phyloP scores from a whole-genome alignment of 1,140 invertebrate species.

The Drosophila biarmipes region DNA sequence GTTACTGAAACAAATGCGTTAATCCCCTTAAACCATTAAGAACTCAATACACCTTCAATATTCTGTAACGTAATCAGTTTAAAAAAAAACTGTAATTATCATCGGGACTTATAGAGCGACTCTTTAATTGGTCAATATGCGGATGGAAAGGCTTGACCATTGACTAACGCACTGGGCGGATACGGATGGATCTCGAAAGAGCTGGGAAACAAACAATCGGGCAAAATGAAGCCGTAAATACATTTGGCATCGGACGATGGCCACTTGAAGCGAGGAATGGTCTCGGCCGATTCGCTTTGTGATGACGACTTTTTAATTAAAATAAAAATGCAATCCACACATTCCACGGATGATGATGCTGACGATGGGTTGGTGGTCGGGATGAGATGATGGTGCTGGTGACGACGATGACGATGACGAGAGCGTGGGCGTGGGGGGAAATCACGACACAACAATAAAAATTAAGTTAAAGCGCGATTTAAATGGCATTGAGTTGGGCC shows the following conservation, averaged over 20 bases:
- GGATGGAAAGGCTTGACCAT: conserved; percentile 1
- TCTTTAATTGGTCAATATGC: conserved; percentile 33
- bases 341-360: conserved; percentile 28
- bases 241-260: conserved; percentile 74
- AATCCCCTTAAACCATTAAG: not conserved
- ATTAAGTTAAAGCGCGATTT: conserved; percentile 74
- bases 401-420: not conserved
- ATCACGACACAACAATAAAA: conserved; percentile 77
- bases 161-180: conserved; percentile 22
- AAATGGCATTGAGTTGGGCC: conserved; percentile 51
- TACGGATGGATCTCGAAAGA: conserved; percentile 41
- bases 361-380: conserved; percentile 13
- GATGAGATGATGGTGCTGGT: conserved; percentile 9
- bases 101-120: conserved; percentile 5
- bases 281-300: conserved; percentile 70
- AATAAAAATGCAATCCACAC: conserved; percentile 78
- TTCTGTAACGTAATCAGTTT: not conserved
- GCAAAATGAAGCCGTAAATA: conserved; percentile 80
- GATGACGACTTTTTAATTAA: conserved; percentile 78
- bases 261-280: conserved; percentile 65
- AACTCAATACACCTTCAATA: not conserved
- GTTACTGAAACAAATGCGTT: no score
- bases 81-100: not conserved
- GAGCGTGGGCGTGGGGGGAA: conserved; percentile 21
- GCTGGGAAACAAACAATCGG: conserved; percentile 64